phyloP scores from a whole-genome alignment of 2,113 vertebrate species.

The Odocoileus hemionus region DNA sequence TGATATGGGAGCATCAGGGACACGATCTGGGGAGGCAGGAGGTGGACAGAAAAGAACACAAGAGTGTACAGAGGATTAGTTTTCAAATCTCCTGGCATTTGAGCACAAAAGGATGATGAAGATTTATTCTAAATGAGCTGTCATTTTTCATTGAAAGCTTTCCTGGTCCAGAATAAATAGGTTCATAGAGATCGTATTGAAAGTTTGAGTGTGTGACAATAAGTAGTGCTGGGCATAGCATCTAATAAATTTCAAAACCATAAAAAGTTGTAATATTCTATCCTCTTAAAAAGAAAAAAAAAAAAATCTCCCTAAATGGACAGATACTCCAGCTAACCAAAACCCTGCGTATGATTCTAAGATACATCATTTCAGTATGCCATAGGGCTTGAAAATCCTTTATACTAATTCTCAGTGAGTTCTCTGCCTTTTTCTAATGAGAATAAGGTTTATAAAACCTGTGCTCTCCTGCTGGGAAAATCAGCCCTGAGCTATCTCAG shows the following conservation, averaged over 20 bases:
- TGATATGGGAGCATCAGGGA: background rate
- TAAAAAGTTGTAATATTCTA: background rate
- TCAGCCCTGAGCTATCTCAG: constrained; percentile 43
- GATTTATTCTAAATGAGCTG: constrained; percentile 51
- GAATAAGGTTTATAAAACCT: constrained; percentile 51
- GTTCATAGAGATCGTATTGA: constrained; percentile 27
- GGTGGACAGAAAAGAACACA: background rate
- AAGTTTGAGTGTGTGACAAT: constrained; percentile 39
- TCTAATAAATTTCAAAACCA: constrained; percentile 18
- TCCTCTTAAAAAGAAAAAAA: background rate
- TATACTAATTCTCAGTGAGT: constrained; percentile 39
- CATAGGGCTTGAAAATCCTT: constrained; percentile 18
- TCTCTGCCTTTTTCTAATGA: constrained; percentile 55
- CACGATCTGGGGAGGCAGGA: background rate
- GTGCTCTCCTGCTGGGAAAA: constrained; percentile 35
- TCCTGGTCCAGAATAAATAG: constrained; percentile 57
- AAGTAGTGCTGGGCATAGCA: background rate
- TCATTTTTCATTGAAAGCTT: constrained; percentile 31
- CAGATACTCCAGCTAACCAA: background rate
- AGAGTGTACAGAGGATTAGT: constrained; percentile 37
- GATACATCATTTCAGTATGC: background rate
- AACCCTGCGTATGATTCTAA: background rate
- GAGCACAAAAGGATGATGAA: constrained; percentile 51
- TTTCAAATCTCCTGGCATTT: constrained; percentile 64
- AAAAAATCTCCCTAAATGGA: background rate